Evolutionary conservation across 2,113 vertebrate species (phyloP), one percentile per base, ranked within the genome.

Genomic region (Corythoichthys intestinalis): DNA sequence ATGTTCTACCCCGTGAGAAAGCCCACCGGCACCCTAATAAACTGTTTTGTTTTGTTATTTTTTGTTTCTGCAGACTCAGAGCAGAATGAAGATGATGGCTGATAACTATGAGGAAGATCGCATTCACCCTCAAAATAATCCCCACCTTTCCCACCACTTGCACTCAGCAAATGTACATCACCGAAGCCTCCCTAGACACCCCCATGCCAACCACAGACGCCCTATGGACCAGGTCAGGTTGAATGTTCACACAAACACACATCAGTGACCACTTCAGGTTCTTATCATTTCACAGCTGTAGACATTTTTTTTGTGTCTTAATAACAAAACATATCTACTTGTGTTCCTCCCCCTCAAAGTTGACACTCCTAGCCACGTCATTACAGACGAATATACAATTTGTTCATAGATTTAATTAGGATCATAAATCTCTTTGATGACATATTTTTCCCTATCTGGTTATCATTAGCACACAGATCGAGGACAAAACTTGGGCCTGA

Each of bases 81-180:
- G 95, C 79, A 93, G 96, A 80, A 98, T 97, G 96, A 98, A 99
- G 86, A 84, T 98, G 84, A 95, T 97, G 86, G 92, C 95, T 0
- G 96, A 98, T 86, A 95, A 92, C 87, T 96, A 96, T 0, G 95
- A 97, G 20, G 96, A 98, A 59, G 95, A 96, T 35, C 94, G 95
- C 66, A 91, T 91, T 39, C 94, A 94, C 81, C 93, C 93, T 49
- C 95, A 95, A 59, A 94, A 95, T 73, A 94, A 93, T 65, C 92
- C 94, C 67, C 94, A 94, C 52, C 95, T 95, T 69, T 76, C 76
- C 38, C 87, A 86, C 71, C 87, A 89, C 53, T 49, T 77, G 59
- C 89, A 88, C 65, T 71, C 84, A 5, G 77, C 69, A 20, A 87
- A 85, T 9, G 66, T 81, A 62, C 89, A 90, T 68, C 87, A 91